These are phyloP conservation scores for Pandemis cinnamomeana DNA, from an alignment of 2,888 invertebrate genomes.

Conservation along the genomic window DNA sequence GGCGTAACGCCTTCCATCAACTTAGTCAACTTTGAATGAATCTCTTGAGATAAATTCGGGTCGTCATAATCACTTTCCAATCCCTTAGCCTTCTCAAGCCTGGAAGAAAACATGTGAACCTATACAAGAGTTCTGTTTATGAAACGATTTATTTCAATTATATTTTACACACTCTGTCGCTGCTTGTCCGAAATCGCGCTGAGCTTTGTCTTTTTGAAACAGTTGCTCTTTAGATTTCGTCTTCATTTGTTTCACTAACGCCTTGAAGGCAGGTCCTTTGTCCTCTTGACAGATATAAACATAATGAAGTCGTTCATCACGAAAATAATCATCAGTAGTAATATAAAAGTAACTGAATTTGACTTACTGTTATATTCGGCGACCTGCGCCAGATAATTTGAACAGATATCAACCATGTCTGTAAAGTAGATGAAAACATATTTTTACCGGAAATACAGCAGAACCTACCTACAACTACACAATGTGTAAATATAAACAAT, in stretches of 20 bases:
- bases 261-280: constrained; percentile 68
- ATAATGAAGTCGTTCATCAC: not conserved
- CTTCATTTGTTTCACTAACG: constrained; percentile 61
- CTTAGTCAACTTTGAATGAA: constrained; percentile 56
- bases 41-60: constrained; percentile 63
- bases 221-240: constrained; percentile 55
- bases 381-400: constrained; percentile 68
- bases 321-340: not conserved
- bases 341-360: not conserved
- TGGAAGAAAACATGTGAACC: constrained; percentile 43
- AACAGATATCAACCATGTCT: constrained; percentile 69
- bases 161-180: constrained; percentile 62
- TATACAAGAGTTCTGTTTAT: not conserved
- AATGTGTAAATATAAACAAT: too few species aligned
- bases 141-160: not conserved
- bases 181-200: constrained; percentile 56
- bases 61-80: constrained; percentile 69
- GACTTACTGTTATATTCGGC: constrained; percentile 72
- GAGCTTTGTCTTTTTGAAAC: constrained; percentile 59
- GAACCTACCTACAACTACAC: not conserved
- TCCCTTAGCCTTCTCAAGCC: constrained; percentile 63
- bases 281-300: constrained; percentile 57
- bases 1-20: constrained; percentile 54
- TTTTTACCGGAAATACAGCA: not conserved
- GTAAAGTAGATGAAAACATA: constrained; percentile 47